Conservation (phyloP, 2,797 vertebrate genomes). For the Chloroceryle amazona region DNA sequence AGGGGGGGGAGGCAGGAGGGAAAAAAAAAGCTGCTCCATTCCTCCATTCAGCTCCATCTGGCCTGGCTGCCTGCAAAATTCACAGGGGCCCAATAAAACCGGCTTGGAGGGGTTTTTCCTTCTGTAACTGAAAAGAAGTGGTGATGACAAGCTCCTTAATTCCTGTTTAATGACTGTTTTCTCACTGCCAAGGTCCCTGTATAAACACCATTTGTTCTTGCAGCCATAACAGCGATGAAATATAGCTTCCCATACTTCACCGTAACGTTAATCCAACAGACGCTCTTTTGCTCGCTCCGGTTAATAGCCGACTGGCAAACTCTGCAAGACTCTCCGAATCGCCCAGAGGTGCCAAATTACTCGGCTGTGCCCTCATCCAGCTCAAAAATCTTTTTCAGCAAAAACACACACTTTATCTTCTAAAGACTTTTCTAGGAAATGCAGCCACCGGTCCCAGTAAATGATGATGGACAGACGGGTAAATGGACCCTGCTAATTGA, state of each 20-base stretch:
- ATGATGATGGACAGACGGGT: conserved; percentile 28
- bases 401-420: conserved; percentile 60
- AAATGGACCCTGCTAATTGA: conserved; percentile 30
- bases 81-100: conserved; percentile 83
- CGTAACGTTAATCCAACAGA: conserved; percentile 88
- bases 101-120: conserved; percentile 79
- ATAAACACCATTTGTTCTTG: conserved; percentile 87
- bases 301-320: conserved; percentile 65
- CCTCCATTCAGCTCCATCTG: conserved; percentile 72
- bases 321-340: neutral
- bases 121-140: conserved; percentile 79
- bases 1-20: neutral
- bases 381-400: conserved; percentile 29
- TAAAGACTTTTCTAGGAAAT: conserved; percentile 55
- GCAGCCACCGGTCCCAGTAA: conserved; percentile 19
- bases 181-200: conserved; percentile 87
- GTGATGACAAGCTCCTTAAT: conserved; percentile 88
- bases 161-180: conserved; percentile 90
- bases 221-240: conserved; percentile 84
- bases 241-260: conserved; percentile 84
- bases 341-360: conserved; percentile 63
- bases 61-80: conserved; percentile 73
- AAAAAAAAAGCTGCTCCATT: conserved; percentile 9
- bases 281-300: conserved; percentile 46
- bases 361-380: conserved; percentile 44